Evolutionary conservation across 2,113 vertebrate species (phyloP).

Genomic region (Sapayoa aenigma): DNA sequence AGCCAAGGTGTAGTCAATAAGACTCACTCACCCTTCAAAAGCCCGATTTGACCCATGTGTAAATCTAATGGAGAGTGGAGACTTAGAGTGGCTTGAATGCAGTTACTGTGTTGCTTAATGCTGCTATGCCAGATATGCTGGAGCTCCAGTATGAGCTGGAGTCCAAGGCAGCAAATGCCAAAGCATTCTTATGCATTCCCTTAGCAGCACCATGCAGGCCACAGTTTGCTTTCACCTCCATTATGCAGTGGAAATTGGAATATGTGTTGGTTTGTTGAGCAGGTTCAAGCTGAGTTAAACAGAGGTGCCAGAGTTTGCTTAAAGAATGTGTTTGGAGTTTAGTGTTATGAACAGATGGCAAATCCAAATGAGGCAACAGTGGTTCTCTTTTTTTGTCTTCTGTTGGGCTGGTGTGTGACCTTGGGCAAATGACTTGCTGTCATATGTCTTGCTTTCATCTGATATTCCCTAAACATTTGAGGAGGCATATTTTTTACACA

Average conservation of each 20-base stretch:
- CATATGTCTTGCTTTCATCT: background rate
- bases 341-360: background rate
- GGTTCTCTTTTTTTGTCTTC: background rate
- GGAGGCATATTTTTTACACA: background rate
- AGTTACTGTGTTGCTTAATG: too few relatives aligned
- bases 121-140: too few relatives aligned
- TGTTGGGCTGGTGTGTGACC: background rate
- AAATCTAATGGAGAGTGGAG: too few relatives aligned
- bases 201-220: too few relatives aligned
- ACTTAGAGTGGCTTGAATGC: too few relatives aligned
- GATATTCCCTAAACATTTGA: background rate
- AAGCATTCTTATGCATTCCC: too few relatives aligned
- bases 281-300: background rate
- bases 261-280: background rate
- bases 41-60: too few relatives aligned
- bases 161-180: too few relatives aligned
- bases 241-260: background rate
- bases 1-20: too few relatives aligned
- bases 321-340: background rate
- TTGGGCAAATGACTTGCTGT: background rate
- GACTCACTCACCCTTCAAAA: too few relatives aligned
- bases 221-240: too few relatives aligned
- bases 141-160: too few relatives aligned
- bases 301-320: background rate
- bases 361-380: background rate